Conservation (phyloP, 92 coral and sea anemone species). For the Heteractis magnifica region DNA sequence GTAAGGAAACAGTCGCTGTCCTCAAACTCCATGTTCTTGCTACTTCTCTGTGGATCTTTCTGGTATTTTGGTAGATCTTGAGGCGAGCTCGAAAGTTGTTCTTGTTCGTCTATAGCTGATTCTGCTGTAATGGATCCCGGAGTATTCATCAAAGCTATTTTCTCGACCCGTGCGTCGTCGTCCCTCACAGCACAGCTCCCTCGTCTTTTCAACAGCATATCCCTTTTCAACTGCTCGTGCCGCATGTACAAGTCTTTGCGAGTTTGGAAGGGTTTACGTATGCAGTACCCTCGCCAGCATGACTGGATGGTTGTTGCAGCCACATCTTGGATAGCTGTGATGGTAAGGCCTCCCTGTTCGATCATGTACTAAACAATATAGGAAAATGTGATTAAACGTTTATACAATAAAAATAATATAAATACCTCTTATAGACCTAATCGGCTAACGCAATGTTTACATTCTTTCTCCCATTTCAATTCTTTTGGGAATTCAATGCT, state of each 20-base stretch:
- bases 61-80: background rate
- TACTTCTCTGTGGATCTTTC: background rate
- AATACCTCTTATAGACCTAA: too few species aligned
- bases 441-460: too few species aligned
- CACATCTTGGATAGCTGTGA: constrained; percentile 79
- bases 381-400: too few species aligned
- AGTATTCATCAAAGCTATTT: background rate
- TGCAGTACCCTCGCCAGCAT: constrained; percentile 73
- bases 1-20: background rate
- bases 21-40: background rate
- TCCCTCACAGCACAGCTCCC: constrained; percentile 48
- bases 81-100: background rate
- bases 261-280: constrained; percentile 63
- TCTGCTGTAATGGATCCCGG: background rate
- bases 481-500: too few species aligned
- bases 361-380: constrained; percentile 63
- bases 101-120: background rate
- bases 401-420: too few species aligned
- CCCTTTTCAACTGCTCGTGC: constrained; percentile 62
- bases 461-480: too few species aligned
- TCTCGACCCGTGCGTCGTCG: constrained; percentile 13
- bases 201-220: constrained; percentile 29
- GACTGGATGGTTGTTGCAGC: constrained; percentile 79
- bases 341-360: constrained; percentile 90
- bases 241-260: constrained; percentile 56